Evolutionary conservation across 1,140 invertebrate species (phyloP), one percentile per base, ranked within the genome.

Genomic region (Bactericera cockerelli): DNA sequence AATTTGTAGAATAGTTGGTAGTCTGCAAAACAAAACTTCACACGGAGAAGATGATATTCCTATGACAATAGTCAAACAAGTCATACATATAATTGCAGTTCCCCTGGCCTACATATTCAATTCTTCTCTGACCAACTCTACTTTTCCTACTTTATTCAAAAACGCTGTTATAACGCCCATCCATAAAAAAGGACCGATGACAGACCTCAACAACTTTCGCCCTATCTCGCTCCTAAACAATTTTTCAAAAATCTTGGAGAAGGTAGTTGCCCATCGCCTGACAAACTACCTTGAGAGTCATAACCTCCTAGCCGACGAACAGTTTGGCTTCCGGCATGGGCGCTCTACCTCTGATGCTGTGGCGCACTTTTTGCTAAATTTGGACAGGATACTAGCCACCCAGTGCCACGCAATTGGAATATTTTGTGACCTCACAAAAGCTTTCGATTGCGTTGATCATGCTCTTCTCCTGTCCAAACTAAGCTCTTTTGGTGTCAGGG

Each of bases 211-310:
- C 13, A 67, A 65, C 59, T 67, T 64, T 58, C 57, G 65, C 53
- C 65, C 64, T 2, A 65, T 65, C 55, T 65, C 63, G 19, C 60
- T 64, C 1, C 36, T 67, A 21, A 62, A 26, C 56, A 60, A 39
- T 49, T 58, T 65, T 42, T 42, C 59, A n/a, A 65, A 65, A 49
- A 28, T 63, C 26, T 53, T 67, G 2, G 65, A 67, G 57, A 63
- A 62, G 62, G 24, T 53, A 39, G 28, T 62, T n/a, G 55, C 57
- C 33, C 25, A 11, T 33, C 54, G 56, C n/a, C 21, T 63, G 28
- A 59, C 38, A 2, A 26, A 3, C 8, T 60, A 22, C 31, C 31
- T 57, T 22, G 56, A 57, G 42, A 13, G 22, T 24, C 25, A 57
- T 14, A 57, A 57, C 36, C 26, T 57, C 26, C 26, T 57, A 39